phyloP scores from a whole-genome alignment of 1,140 invertebrate genomes.

The Listronotus bonariensis region DNA sequence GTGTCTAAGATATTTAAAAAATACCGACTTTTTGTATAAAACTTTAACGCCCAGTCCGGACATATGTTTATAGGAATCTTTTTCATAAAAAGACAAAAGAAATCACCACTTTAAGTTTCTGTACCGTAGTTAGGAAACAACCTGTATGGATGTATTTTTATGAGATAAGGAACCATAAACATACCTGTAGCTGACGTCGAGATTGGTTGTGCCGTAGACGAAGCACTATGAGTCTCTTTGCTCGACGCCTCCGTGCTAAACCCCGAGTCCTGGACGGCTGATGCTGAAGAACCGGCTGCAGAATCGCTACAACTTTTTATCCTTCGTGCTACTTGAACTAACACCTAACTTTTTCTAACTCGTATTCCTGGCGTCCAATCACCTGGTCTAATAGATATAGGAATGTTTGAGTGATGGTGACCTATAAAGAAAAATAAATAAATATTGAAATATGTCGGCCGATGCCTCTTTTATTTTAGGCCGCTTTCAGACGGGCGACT shows the following conservation, averaged over 20 bases:
- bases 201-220: constrained; percentile 58
- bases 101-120: too few species aligned
- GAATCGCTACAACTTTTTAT: constrained; percentile 63
- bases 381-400: constrained; percentile 61
- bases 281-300: constrained; percentile 54
- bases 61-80: too few species aligned
- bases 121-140: too few species aligned
- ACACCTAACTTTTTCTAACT: constrained; percentile 68
- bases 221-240: constrained; percentile 72
- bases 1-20: too few species aligned
- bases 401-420: constrained; percentile 48
- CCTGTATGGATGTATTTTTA: too few species aligned
- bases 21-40: too few species aligned
- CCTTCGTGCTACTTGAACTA: constrained; percentile 59
- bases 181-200: constrained; percentile 56
- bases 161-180: too few species aligned
- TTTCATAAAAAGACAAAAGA: too few species aligned
- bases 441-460: too few species aligned
- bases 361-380: constrained; percentile 75
- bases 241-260: constrained; percentile 83
- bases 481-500: too few species aligned
- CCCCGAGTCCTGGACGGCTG: constrained; percentile 79
- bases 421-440: constrained; percentile 13
- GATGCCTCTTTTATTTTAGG: too few species aligned
- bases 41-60: too few species aligned